Conservation (phyloP, 2,113 vertebrate genomes). For the Nicator chloris region DNA sequence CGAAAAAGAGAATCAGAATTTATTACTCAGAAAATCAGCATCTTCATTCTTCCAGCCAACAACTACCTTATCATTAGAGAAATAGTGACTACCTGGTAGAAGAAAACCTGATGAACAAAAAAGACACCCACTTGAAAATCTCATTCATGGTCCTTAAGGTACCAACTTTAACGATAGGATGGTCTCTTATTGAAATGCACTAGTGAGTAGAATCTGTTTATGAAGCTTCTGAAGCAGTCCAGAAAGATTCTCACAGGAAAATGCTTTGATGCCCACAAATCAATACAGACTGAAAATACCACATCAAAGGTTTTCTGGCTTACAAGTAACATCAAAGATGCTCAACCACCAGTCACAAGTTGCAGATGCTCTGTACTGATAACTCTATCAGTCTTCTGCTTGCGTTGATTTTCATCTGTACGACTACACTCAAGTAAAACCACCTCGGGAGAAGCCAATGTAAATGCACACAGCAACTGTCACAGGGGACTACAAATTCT, state of each 20-base stretch:
- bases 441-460: not conserved
- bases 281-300: not conserved
- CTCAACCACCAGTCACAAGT: not conserved
- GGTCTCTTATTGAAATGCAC: not conserved
- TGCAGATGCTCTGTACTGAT: not conserved
- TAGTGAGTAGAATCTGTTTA: not conserved
- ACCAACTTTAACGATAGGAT: fast-evolving
- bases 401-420: not conserved
- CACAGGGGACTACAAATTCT: not conserved
- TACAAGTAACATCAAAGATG: not conserved
- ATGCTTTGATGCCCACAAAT: not conserved
- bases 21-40: not conserved
- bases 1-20: not conserved
- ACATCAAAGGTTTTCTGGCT: not conserved
- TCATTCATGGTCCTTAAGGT: not conserved
- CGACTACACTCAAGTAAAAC: not conserved
- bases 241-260: not conserved
- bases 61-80: not conserved
- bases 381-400: not conserved
- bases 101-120: not conserved
- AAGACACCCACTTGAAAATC: not conserved
- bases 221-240: not conserved
- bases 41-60: not conserved
- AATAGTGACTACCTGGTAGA: not conserved
- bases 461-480: not conserved